Percentiles rank a stretch among this genome's conserved stretches.
Conservation (phyloP, 2,113 vertebrate genomes). For the Pygoscelis antarcticus region DNA sequence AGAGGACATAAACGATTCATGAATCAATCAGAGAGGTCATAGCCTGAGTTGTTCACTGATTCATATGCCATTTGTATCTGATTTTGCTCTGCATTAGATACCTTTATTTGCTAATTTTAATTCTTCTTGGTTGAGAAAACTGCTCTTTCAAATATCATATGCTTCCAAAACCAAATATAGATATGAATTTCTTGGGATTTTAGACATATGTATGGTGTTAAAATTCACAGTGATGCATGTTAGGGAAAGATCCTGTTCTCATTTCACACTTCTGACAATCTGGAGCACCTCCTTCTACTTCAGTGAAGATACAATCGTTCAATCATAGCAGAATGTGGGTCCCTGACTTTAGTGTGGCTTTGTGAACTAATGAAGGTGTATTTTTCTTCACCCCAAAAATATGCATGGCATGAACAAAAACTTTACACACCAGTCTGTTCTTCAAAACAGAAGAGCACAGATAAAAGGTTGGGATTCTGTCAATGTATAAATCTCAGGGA, state of each 20-base stretch:
- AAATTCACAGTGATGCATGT: constrained; percentile 52
- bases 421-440: background rate
- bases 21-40: background rate
- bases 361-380: background rate
- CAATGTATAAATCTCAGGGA: background rate
- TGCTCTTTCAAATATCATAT: constrained; percentile 52
- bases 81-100: constrained; percentile 36
- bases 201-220: constrained; percentile 51
- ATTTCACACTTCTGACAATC: constrained; percentile 48
- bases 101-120: constrained; percentile 51
- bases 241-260: constrained; percentile 45
- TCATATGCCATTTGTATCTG: constrained; percentile 7
- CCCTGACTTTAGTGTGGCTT: background rate
- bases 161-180: constrained; percentile 63
- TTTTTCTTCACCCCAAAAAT: background rate
- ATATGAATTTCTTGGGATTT: constrained; percentile 22
- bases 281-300: constrained; percentile 34
- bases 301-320: background rate
- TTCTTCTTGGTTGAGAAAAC: constrained; percentile 30
- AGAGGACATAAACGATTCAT: background rate
- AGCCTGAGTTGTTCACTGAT: constrained; percentile 11
- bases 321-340: background rate
- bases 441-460: background rate
- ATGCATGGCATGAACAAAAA: background rate
- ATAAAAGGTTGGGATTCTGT: background rate